Base-by-base conservation (phyloP, 2,888 invertebrate species). In the Drosophila kambysellisi region DNA sequence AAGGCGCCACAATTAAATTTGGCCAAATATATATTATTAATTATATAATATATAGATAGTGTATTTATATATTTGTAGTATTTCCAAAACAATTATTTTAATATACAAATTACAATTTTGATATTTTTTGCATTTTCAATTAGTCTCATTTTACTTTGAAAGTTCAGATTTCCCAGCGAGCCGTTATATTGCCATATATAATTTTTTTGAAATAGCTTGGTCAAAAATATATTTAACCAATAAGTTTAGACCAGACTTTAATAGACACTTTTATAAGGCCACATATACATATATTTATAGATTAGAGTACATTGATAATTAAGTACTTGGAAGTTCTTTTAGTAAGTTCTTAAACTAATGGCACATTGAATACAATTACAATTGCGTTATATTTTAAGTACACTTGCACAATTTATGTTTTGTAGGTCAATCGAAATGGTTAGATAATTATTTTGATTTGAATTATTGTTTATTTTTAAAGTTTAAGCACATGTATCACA, bases 281-380 rank as follows among this genome's bases (percentile, higher is more conserved):
- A 46, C 35, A 30, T 35, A 56, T 57, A 56, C n/a, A n/a, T 43
- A 39, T 25, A 29, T 15, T 3, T 56, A 56, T 32, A 30, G 12
- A 30, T 39, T 39, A 30, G 35, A 60, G 30, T 32, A 61, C 61
- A 25, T 41, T 33, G 46, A 53, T 37, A 30, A 33, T 65, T 68
- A 82, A 71, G 82, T 79, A 82, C 64, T 53, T 80, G 72, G 65
- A 79, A 80, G 71, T 62, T 63, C 11, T 52, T 54, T 52, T 41
- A 35, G 43, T 66, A 48, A 66, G 66, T 74, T 66, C 76, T 79
- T 89, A 88, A 70, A 61, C 82, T 88, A 88, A 88, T 88, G 88
- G 88, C 88, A 88, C 88, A 88, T 81, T 76, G 89, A 88, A 88
- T 81, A 88, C 85, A 82, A 72, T 84, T 76, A 61, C 53, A 73